Evolutionary conservation across 2,113 vertebrate species (phyloP), one percentile per base, ranked within the genome.

Genomic region (Spizaetus ornatus): DNA sequence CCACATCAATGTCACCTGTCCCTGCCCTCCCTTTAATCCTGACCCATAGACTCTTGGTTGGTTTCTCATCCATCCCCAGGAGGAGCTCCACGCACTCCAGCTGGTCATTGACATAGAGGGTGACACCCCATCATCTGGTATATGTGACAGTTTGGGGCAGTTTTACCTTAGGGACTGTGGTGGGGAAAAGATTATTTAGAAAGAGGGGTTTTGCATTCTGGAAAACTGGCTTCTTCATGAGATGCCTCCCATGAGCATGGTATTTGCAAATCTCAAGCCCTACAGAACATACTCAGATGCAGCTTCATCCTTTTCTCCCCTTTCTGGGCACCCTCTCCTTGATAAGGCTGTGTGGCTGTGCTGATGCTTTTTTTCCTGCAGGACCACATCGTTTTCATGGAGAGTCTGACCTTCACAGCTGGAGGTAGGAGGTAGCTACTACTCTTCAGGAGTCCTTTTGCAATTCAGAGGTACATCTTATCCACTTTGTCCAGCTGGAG

Each of bases 321-420:
- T 69, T 65, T 55, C 70, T 40, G n/a, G 25, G 34, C 25, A 38
- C 36, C 8, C 81, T 66, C 34, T 72, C 38, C 50, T 78, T 59
- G 25, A 14, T 16, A 23, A 82, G 6, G 11, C 48, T 3, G 0
- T 0, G 2, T 17, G 53, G 9, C 16, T 0, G 0, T 25, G 61
- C 31, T 2, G 2, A 8, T 55, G 25, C 4, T 29, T 63, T 77
- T 76, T n/a, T 55, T 32, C 25, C 53, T 52, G 31, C 26, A 65
- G 19, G 14, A 34, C 38, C 25, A 45, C 15, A 10, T 1, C 3
- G 8, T 63, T 69, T 76, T 55, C 8, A 8, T 18, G 17, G 50
- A 71, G 21, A 65, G 6, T 5, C 43, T 50, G 40, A 42, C 3
- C 34, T 78, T 93, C 47, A 48, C 21, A 43, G 3, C 8, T 23